phyloP scores from a whole-genome alignment of 2,888 invertebrate species.

The Sepioteuthis lessoniana region DNA sequence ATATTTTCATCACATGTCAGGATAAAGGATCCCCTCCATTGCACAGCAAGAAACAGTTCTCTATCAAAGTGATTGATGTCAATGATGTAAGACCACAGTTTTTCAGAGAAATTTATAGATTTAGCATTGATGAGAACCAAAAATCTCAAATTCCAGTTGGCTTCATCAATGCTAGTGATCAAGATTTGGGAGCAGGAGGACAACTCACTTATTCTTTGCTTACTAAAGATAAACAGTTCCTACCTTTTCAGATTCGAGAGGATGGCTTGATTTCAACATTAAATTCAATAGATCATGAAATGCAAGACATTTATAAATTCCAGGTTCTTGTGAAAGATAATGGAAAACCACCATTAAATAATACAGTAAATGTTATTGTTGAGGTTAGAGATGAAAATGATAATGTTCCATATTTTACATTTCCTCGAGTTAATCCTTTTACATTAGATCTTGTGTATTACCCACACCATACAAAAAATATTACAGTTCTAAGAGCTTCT shows the following conservation, averaged over 20 bases:
- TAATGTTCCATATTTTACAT: neutral
- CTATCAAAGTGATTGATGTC: neutral
- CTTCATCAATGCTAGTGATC: neutral
- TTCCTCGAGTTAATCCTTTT: neutral
- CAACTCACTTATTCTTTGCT: neutral
- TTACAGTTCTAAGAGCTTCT: neutral
- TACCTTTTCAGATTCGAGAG: neutral
- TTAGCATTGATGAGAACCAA: conserved; percentile 20
- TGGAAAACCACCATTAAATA: neutral
- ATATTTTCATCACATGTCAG: neutral
- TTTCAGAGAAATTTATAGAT: neutral
- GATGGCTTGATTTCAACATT: conserved; percentile 20
- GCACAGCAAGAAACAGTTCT: neutral
- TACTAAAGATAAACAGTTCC: neutral
- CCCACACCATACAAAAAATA: neutral
- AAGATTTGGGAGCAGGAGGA: neutral
- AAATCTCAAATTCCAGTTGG: neutral
- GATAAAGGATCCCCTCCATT: neutral
- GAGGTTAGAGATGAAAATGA: neutral
- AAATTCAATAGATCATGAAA: conserved; percentile 8
- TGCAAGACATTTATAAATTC: conserved; percentile 20
- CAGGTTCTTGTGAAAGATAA: conserved; percentile 10
- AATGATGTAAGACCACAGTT: neutral
- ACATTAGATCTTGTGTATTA: neutral
- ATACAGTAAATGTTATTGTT: neutral